Base-by-base conservation (phyloP, 1,140 invertebrate genomes). In the Mya arenaria region DNA sequence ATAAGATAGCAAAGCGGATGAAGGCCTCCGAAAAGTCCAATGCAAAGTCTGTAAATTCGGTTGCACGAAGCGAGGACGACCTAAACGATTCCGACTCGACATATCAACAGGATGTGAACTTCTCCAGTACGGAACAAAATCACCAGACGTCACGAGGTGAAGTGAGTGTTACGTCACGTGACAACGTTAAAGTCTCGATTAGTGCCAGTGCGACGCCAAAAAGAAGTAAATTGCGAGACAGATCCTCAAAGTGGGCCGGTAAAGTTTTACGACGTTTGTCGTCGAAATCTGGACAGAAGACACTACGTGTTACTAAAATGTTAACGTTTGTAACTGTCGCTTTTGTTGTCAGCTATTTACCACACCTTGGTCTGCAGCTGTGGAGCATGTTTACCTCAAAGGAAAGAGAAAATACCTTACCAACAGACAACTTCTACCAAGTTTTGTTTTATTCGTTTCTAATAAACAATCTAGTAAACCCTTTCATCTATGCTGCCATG, bases 401-500 rank as follows among this genome's bases (percentile, higher is more conserved):
- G 23, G 65, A 34, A 3, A 6, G 48, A 23, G 28, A 62, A 39
- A 10, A 39, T n/a, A 37, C 56, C 28, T 36, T 78, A n/a, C 77
- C 77, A 4, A 80, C 65, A 6, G 66, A 80, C 25, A 80, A 80
- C 48, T 17, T 32, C 6, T 80, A 80, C 30, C 48, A 71, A 30
- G 1, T 80, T 17, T 15, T 80, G 25, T 80, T 80, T 48, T 80
- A 80, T 80, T 69, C 77, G 8, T 80, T 69, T 34, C 44, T 80
- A 6, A 41, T 80, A 5, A 80, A 80, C 28, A 80, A 80, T 62
- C 32, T 80, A 25, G 48, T 80, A 13, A 80, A 80, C 44, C 77
- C 77, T 39, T 80, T 80, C 8, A 80, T 80, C 23, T 80, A 80
- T 30, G 77, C 77, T 6, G 39, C 77, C 0, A 80, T 80, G 77